Percentiles rank a stretch among this genome's conserved stretches.
phyloP scores from a whole-genome alignment of 2,797 vertebrate species.

The Sebastes aleutianus region DNA sequence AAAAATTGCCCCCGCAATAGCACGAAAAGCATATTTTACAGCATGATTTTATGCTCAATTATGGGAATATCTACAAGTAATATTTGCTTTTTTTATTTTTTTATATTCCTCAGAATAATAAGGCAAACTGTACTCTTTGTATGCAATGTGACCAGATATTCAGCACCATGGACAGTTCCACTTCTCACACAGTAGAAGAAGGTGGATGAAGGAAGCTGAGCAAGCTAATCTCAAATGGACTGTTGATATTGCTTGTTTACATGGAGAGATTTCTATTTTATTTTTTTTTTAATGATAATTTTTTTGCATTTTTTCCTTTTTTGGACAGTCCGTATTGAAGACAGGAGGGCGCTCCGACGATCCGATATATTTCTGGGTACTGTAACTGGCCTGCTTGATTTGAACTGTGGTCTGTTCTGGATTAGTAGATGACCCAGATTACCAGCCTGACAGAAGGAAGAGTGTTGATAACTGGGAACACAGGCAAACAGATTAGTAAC shows the following conservation, averaged over 20 bases:
- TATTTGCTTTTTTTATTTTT: not conserved
- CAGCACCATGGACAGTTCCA: slow-evolving; percentile 46
- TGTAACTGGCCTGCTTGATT: not conserved
- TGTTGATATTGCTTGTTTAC: not conserved
- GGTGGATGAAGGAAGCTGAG: not conserved
- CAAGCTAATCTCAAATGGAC: not conserved
- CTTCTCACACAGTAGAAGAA: not conserved
- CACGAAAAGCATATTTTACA: not conserved
- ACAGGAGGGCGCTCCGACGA: not conserved
- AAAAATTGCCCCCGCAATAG: not conserved
- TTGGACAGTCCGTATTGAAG: not conserved
- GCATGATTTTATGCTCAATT: not conserved
- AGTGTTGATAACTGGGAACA: slow-evolving; percentile 9
- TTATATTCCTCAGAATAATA: not conserved
- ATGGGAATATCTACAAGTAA: not conserved
- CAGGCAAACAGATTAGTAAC: slow-evolving; percentile 2
- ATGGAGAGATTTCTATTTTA: not conserved
- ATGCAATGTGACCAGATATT: not conserved
- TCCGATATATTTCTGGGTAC: not conserved
- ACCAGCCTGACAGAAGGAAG: not conserved
- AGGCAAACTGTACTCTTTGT: not conserved
- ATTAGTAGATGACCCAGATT: slow-evolving; percentile 16
- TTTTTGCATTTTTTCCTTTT: not conserved
- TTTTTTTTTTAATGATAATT: not conserved
- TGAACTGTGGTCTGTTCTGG: slow-evolving; percentile 5